phyloP scores from a whole-genome alignment of 1,140 invertebrate species.

The Idris sp. region DNA sequence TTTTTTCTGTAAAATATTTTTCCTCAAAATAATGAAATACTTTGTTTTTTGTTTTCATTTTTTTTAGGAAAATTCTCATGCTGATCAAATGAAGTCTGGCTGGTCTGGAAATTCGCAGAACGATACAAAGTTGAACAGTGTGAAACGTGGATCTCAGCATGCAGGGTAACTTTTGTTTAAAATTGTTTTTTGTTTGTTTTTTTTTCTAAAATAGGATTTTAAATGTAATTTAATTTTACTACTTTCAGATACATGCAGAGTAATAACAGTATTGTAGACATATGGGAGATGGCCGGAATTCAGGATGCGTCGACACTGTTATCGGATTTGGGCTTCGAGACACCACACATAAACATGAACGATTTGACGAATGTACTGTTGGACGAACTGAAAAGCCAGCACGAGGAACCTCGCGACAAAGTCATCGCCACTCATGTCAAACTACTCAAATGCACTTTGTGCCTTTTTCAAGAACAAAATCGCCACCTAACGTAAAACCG shows the following conservation, averaged over 20 bases:
- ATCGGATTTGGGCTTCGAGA: conserved; percentile 84
- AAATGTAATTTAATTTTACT: background rate
- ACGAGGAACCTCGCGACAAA: conserved; percentile 73
- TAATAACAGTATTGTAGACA: conserved; percentile 80
- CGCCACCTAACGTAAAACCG: conserved; percentile 78
- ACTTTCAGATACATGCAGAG: conserved; percentile 70
- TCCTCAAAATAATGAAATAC: too few relatives aligned
- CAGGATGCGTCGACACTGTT: conserved; percentile 81
- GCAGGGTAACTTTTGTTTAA: too few relatives aligned
- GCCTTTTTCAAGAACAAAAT: conserved; percentile 81
- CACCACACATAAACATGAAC: conserved; percentile 81
- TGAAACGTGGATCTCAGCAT: conserved; percentile 62
- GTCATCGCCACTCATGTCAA: conserved; percentile 76
- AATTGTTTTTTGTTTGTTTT: too few relatives aligned
- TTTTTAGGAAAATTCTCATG: conserved; percentile 51
- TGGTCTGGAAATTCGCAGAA: conserved; percentile 62
- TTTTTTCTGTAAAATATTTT: too few relatives aligned
- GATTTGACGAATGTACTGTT: conserved; percentile 87
- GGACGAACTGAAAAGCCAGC: conserved; percentile 83
- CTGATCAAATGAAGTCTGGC: conserved; percentile 68
- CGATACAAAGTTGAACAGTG: conserved; percentile 60
- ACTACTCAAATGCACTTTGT: conserved; percentile 79
- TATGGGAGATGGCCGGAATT: conserved; percentile 86
- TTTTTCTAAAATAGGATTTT: too few relatives aligned
- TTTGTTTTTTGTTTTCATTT: background rate